Percentiles rank a stretch among this genome's conserved stretches.
These are phyloP conservation scores for Tridacna gigas DNA, from an alignment of 2,888 invertebrate genomes.

Conservation along the genomic window DNA sequence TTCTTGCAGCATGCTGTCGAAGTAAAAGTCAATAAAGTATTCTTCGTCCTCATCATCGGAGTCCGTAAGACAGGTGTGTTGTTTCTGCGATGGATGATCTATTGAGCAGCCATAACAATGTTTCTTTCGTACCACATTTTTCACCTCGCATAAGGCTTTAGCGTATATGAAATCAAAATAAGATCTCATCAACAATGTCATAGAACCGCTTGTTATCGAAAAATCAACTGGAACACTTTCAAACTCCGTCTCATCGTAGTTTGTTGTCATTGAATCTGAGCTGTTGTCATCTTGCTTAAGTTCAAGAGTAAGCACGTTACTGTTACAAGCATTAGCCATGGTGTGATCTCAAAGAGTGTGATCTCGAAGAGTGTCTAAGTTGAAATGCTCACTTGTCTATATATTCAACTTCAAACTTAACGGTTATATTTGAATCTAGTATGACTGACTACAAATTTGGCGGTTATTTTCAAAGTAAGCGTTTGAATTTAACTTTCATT, in stretches of 20 bases:
- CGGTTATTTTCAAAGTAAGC: not conserved
- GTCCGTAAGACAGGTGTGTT: conserved; percentile 37
- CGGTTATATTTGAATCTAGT: conserved; percentile 5
- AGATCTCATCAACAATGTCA: conserved; percentile 22
- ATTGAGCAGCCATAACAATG: conserved; percentile 33
- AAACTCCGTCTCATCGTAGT: conserved; percentile 21
- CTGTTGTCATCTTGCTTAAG: conserved; percentile 19
- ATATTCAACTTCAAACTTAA: not conserved
- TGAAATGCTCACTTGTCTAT: not conserved
- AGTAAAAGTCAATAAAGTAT: conserved; percentile 32
- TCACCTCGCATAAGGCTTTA: conserved; percentile 33
- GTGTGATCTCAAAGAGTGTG: too few relatives aligned
- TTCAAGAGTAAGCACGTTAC: not conserved
- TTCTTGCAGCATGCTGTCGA: conserved; percentile 34
- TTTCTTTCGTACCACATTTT: conserved; percentile 14
- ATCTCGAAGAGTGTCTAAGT: not conserved
- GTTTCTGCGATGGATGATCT: conserved; percentile 41
- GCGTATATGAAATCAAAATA: conserved; percentile 46
- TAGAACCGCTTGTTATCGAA: not conserved
- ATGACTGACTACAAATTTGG: not conserved
- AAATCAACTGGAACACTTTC: conserved; percentile 19
- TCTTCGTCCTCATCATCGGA: conserved; percentile 19
- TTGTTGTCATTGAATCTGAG: conserved; percentile 23
- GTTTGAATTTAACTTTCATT: not conserved
- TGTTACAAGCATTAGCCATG: not conserved